Evolutionary conservation across 2,113 vertebrate species (phyloP), one percentile per base, ranked within the genome.

Genomic region (Madoqua kirkii): DNA sequence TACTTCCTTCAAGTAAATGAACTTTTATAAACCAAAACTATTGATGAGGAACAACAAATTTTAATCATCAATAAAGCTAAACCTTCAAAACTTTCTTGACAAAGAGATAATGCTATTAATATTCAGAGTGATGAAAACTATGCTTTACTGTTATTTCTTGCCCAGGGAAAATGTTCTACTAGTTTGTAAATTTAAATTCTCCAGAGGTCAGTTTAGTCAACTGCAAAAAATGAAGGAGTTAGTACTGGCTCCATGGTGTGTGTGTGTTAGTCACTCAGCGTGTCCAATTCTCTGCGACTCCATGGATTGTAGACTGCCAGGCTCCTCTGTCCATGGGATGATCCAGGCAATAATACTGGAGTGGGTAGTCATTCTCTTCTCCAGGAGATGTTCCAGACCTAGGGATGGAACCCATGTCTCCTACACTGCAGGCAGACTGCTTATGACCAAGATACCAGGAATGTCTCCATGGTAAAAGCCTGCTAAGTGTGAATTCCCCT

Each of bases 11-110:
- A 91, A 87, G 21, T 74, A 71, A 71, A 40, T 71, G 45, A 95
- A 81, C 62, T 95, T 93, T 91, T 91, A 95, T 45, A 94, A 96
- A 83, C 8, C 25, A 62, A 45, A 88, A 95, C 10, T 57, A 88
- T 0, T 95, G 54, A 74, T 97, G 79, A 93, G 59, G 57, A 91
- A 93, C 29, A 97, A 92, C 85, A 92, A 87, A 83, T 84, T 86
- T 86, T 31, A 87, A n/a, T 27, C 40, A 87, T 52, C 45, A 97
- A 71, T 84, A 92, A 96, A 96, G 29, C 52, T 74, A 93, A 91
- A 64, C 9, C 9, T 76, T 93, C 36, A 82, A 97, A 94, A 89
- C 55, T 76, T 93, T 89, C 62, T 76, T 87, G 12, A 92, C 10
- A 82, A 71, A 91, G 48, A 91, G 45, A 87, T 25, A 93, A 82